These are phyloP conservation scores for Lacanobia wlatinum DNA, from an alignment of 2,888 invertebrate genomes.

Conservation along the genomic window DNA sequence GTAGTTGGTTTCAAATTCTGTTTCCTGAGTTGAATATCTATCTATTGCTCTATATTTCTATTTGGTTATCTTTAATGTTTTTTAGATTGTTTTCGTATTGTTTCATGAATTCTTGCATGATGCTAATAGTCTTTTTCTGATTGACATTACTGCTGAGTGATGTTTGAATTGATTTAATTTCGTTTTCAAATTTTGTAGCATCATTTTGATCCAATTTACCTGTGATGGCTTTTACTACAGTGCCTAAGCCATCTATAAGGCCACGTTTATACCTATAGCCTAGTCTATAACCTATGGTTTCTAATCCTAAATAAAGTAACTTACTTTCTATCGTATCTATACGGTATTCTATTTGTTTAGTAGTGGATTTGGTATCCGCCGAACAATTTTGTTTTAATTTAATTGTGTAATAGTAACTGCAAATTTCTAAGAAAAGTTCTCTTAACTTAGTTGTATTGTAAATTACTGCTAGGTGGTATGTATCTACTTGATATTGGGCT, in stretches of 20 bases:
- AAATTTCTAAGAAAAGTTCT: slow-evolving; percentile 30
- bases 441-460: slow-evolving; percentile 55
- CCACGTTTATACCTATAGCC: slow-evolving; percentile 34
- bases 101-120: slow-evolving; percentile 12
- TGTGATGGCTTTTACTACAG: slow-evolving; percentile 54
- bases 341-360: slow-evolving; percentile 50
- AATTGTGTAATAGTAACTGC: slow-evolving; percentile 50
- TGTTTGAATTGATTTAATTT: slow-evolving; percentile 30
- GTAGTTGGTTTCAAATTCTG: slow-evolving; percentile 32
- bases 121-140: no score
- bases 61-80: slow-evolving; percentile 27
- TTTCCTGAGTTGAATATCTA: slow-evolving; percentile 22
- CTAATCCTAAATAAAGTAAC: slow-evolving; percentile 43
- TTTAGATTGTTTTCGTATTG: slow-evolving; percentile 11
- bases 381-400: slow-evolving; percentile 36
- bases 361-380: neutral
- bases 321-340: slow-evolving; percentile 58
- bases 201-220: slow-evolving; percentile 52
- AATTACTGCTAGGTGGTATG: slow-evolving; percentile 44
- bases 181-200: slow-evolving; percentile 44
- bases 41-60: slow-evolving; percentile 35
- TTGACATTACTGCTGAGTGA: neutral
- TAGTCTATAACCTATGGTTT: slow-evolving; percentile 34
- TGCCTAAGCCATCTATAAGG: slow-evolving; percentile 49
- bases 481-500: slow-evolving; percentile 39